These are phyloP conservation scores for Enteromius trimaculatus DNA, from an alignment of 2,797 vertebrate genomes.

Conservation along the genomic window DNA sequence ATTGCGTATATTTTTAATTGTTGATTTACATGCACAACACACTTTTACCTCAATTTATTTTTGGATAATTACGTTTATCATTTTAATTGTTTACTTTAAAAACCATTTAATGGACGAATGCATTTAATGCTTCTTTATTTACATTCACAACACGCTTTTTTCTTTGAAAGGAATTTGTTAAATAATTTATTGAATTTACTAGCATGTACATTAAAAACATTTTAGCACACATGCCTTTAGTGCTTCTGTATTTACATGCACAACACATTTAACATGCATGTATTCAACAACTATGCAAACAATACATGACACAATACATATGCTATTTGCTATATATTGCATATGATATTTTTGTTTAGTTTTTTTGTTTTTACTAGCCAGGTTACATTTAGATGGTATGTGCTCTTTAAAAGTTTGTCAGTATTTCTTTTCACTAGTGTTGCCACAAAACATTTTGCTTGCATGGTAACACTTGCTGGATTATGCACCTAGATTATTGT, in stretches of 20 bases:
- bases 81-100: background rate
- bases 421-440: background rate
- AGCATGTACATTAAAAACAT: too few species aligned
- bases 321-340: too few species aligned
- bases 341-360: background rate
- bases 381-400: background rate
- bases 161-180: background rate
- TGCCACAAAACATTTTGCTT: background rate
- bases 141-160: background rate
- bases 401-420: background rate
- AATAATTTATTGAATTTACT: background rate
- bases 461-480: background rate
- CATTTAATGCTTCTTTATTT: too few species aligned
- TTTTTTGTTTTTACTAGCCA: background rate
- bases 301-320: background rate
- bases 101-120: background rate
- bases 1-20: background rate
- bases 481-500: constrained; percentile 1
- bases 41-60: background rate
- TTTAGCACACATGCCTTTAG: too few species aligned
- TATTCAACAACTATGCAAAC: background rate
- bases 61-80: too few species aligned
- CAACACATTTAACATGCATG: background rate
- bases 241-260: background rate
- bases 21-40: background rate